Evolutionary conservation across 2,888 invertebrate genomes (phyloP).

Genomic region (Tipula confusa): DNA sequence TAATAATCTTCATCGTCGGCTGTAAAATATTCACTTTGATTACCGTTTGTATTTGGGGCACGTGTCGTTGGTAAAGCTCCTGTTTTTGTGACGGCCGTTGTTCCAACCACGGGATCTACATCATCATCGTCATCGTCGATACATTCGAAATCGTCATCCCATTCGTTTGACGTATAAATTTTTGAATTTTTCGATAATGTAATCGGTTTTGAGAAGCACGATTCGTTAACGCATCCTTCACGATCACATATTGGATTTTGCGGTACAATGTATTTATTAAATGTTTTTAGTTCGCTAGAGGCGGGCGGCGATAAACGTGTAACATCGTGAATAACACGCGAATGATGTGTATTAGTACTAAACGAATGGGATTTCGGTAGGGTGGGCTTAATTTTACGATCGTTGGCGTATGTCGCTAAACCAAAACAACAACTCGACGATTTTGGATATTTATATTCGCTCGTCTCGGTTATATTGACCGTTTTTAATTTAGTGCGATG

Average conservation of each 20-base stretch:
- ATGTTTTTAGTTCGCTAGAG: background rate
- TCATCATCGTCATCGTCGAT: background rate
- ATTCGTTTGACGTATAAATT: slow-evolving; percentile 26
- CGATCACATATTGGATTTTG: slow-evolving; percentile 32
- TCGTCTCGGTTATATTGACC: slow-evolving; percentile 33
- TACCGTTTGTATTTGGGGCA: slow-evolving; percentile 21
- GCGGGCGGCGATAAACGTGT: background rate
- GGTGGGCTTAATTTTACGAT: slow-evolving; percentile 41
- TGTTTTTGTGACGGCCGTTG: background rate
- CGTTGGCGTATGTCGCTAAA: slow-evolving; percentile 38
- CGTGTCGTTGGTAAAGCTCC: background rate
- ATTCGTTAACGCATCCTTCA: slow-evolving; percentile 33
- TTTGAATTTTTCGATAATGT: background rate
- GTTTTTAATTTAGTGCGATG: slow-evolving; percentile 28
- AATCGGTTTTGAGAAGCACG: slow-evolving; percentile 33
- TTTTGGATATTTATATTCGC: slow-evolving; percentile 49
- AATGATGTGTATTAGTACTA: slow-evolving; percentile 36
- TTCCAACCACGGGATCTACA: background rate
- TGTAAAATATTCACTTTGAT: slow-evolving; percentile 34
- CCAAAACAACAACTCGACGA: slow-evolving; percentile 49
- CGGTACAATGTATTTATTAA: background rate
- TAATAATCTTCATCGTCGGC: slow-evolving; percentile 40
- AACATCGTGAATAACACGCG: slow-evolving; percentile 27
- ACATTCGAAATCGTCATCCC: slow-evolving; percentile 20
- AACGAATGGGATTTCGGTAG: slow-evolving; percentile 51